A percentile compares a stretch with the other conserved stretches of the same genome.
phyloP scores from a whole-genome alignment of 2,888 invertebrate species.

The Lithophane leautieri region DNA sequence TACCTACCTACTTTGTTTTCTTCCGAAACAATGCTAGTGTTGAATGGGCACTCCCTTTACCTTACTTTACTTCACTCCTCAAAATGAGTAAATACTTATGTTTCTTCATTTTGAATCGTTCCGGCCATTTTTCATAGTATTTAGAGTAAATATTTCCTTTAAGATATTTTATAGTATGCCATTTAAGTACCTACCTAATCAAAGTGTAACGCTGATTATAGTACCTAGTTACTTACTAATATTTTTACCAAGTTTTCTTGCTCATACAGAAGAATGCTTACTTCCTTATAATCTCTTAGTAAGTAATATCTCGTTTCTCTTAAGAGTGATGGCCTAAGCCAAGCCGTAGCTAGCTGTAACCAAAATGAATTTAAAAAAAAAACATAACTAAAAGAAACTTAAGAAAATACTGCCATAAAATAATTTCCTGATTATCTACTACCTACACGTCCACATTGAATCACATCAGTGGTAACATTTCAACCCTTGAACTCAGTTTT shows the following conservation, averaged over 20 bases:
- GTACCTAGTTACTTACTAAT: conserved; percentile 3
- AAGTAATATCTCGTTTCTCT: conserved; percentile 27
- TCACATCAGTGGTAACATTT: conserved; percentile 8
- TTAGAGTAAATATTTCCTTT: conserved; percentile 76
- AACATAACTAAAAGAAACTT: conserved; percentile 50
- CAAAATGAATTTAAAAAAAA: conserved; percentile 12
- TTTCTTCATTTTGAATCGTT: conserved; percentile 83
- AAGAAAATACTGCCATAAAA: conserved; percentile 74
- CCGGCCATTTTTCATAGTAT: conserved; percentile 89
- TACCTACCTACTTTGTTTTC: background rate
- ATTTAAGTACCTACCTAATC: conserved; percentile 32
- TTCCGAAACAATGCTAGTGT: conserved; percentile 10
- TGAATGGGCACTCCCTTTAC: background rate
- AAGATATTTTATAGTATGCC: conserved; percentile 48
- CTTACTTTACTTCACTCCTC: conserved; percentile 39
- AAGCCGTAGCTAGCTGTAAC: conserved; percentile 43
- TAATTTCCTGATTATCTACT: conserved; percentile 26
- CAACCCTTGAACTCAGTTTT: background rate
- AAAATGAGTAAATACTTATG: conserved; percentile 58
- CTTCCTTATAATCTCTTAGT: background rate
- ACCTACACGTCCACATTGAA: background rate
- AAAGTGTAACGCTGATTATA: conserved; percentile 12
- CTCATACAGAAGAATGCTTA: conserved; percentile 9
- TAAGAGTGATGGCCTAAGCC: conserved; percentile 25
- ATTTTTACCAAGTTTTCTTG: conserved; percentile 9